phyloP scores from a whole-genome alignment of 2,888 invertebrate species.

The Dusona sp. region DNA sequence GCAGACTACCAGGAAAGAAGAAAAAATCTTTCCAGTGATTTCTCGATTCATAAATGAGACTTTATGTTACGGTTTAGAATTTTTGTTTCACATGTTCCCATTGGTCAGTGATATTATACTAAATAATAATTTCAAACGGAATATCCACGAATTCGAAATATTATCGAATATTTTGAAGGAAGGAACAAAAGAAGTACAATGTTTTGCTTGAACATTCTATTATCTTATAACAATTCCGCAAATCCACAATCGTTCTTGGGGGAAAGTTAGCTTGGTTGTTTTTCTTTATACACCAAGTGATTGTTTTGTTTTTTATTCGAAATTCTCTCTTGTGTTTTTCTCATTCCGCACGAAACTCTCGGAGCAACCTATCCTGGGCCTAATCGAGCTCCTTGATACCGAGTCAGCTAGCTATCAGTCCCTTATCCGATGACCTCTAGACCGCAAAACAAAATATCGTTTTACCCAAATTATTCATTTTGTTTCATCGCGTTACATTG shows the following conservation, averaged over 20 bases:
- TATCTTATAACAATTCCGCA: not conserved
- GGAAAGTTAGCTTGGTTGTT: conserved; percentile 32
- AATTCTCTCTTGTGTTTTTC: conserved; percentile 12
- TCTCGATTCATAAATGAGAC: not conserved
- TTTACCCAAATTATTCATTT: conserved; percentile 24
- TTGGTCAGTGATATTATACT: not conserved
- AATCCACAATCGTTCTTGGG: conserved; percentile 28
- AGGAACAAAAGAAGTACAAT: not conserved
- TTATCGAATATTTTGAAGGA: not conserved
- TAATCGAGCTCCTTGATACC: conserved; percentile 56
- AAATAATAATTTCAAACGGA: no score
- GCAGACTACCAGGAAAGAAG: not conserved
- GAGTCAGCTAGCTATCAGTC: conserved; percentile 52
- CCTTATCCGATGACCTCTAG: conserved; percentile 64
- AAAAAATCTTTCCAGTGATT: not conserved
- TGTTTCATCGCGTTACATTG: conserved; percentile 14
- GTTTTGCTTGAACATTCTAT: not conserved
- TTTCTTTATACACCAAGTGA: not conserved
- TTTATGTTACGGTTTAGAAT: not conserved
- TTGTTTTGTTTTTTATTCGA: not conserved
- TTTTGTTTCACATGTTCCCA: not conserved
- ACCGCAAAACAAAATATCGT: conserved; percentile 30
- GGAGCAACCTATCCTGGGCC: conserved; percentile 30
- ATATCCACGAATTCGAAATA: not conserved
- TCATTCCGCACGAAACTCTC: not conserved